These are phyloP conservation scores for Nothocercus nigrocapillus DNA, from an alignment of 2,113 vertebrate species.

Conservation along the genomic window DNA sequence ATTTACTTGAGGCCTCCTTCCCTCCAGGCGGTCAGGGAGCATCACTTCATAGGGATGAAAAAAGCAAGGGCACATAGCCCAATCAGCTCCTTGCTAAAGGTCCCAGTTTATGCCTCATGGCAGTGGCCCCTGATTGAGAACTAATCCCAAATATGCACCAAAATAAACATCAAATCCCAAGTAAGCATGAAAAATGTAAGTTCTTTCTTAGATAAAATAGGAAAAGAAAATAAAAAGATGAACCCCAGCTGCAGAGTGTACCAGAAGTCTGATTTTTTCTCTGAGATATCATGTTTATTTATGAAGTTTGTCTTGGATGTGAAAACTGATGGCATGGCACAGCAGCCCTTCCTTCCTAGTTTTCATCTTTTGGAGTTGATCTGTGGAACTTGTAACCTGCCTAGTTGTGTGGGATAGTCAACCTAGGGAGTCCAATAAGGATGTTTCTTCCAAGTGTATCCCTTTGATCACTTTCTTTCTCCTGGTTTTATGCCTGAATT, in stretches of 20 bases:
- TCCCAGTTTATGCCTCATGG: neutral
- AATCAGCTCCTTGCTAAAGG: neutral
- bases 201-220: neutral
- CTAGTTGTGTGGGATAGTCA: neutral
- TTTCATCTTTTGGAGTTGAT: neutral
- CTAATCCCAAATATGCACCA: neutral
- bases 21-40: neutral
- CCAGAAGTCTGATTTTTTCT: neutral
- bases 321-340: neutral
- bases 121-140: neutral
- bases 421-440: neutral
- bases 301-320: neutral
- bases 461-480: neutral
- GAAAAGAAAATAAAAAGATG: neutral
- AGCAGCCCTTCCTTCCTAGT: neutral
- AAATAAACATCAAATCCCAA: no score
- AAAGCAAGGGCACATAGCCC: neutral
- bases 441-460: neutral
- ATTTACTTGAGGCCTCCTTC: neutral
- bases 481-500: neutral
- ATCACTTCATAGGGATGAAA: neutral
- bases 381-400: neutral
- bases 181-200: neutral
- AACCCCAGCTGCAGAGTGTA: neutral
- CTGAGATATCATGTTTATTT: neutral